phyloP scores from a whole-genome alignment of 2,797 vertebrate species.

The Mormyrops attenuatus region DNA sequence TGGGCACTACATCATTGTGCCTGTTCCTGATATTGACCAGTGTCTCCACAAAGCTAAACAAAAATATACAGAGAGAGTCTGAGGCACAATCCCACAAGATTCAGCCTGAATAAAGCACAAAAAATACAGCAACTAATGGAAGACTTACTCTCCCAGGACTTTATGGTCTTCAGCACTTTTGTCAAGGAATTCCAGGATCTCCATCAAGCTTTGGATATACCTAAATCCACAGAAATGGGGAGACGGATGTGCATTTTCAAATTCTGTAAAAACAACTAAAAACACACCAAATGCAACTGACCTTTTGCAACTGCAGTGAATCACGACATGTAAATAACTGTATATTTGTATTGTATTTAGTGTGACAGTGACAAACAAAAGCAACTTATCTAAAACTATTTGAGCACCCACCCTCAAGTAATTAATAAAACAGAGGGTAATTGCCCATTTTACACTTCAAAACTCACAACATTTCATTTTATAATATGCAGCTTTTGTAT shows the following conservation, averaged over 20 bases:
- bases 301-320: background rate
- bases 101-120: background rate
- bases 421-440: background rate
- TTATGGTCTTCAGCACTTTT: conserved; percentile 76
- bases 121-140: background rate
- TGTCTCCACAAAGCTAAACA: conserved; percentile 72
- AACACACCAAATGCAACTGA: background rate
- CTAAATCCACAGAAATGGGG: conserved; percentile 47
- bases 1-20: conserved; percentile 91
- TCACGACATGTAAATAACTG: background rate
- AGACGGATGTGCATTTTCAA: background rate
- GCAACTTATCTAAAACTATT: background rate
- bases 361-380: background rate
- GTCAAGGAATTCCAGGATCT: conserved; percentile 85
- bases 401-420: background rate
- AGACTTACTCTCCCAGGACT: conserved; percentile 77
- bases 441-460: background rate
- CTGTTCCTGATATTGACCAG: conserved; percentile 89
- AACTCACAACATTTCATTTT: background rate
- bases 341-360: background rate
- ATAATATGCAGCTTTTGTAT: background rate
- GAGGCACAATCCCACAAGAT: background rate
- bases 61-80: background rate
- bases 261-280: background rate
- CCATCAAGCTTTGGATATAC: conserved; percentile 91